Evolutionary conservation across 2,113 vertebrate species (phyloP).

Genomic region (Capreolus pygargus): DNA sequence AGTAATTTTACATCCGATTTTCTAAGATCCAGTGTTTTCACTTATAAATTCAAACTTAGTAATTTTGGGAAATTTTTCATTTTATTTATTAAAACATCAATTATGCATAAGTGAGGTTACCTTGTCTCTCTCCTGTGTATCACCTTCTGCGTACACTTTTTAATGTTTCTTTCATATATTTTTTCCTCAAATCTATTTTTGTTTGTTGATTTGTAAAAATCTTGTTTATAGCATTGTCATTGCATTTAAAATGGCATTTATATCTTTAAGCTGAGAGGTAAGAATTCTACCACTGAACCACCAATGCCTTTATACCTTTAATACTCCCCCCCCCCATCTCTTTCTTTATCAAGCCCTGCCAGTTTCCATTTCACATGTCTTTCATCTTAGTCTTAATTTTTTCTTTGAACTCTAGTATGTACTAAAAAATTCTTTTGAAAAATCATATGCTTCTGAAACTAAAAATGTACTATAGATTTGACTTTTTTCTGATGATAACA

Average conservation of each 20-base stretch:
- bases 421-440: not conserved
- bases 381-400: not conserved
- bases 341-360: not conserved
- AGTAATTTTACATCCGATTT: not conserved
- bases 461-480: not conserved
- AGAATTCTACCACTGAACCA: not conserved
- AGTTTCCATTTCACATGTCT: not conserved
- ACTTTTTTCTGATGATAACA: not conserved
- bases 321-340: not conserved
- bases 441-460: not conserved
- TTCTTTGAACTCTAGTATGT: not conserved
- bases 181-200: not conserved
- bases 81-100: not conserved
- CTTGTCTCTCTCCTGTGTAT: not conserved
- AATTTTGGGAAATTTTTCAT: not conserved
- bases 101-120: not conserved
- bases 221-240: not conserved
- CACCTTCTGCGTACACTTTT: not conserved
- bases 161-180: not conserved
- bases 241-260: not conserved
- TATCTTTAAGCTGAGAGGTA: not conserved
- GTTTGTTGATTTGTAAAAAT: not conserved
- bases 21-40: not conserved
- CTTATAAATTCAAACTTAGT: not conserved
- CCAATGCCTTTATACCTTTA: not conserved